Base-by-base conservation (phyloP, 1,140 invertebrate genomes). In the Scaptomyza hsui region DNA sequence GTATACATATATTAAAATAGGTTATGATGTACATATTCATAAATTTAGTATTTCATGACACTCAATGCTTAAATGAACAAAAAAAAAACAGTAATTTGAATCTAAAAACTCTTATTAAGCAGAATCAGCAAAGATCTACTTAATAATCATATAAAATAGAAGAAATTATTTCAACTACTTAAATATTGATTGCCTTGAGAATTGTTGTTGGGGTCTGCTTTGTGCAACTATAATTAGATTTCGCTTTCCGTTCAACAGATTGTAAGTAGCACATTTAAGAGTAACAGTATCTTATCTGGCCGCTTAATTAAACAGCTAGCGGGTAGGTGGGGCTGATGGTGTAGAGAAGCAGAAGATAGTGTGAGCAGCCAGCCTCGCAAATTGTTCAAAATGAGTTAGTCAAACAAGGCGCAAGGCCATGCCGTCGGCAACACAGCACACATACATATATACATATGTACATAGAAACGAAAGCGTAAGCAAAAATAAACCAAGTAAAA, bases 351-450 rank as follows among this genome's bases (percentile, higher is more conserved):
- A n/a, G n/a, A n/a, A n/a, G 10, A n/a, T 37, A 37, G 16, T n/a
- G 35, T 35, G 10, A 13, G 18, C 19, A 51, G 51, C 42, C 59
- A 29, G 29, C 52, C 59, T 55, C 52, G 65, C 70, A 82, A 86
- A 78, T 81, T 81, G 74, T 78, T 81, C 59, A 88, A 86, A 86
- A 86, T 86, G 75, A 86, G 81, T 86, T 80, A 88, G 78, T 88
- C 82, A 82, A 88, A 88, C 82, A 68, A 57, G 78, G 67, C 81
- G 42, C 81, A 86, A 86, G 81, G 81, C 73, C 81, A 78, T 26
- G 63, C 47, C 59, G 44, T 13, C 44, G 75, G 70, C 69, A 53
- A 65, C 65, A 75, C 71, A 68, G 65, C 72, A 76, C 65, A 77
- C 24, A 24, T 52, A 76, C 41, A 75, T 69, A 68, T 0, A 24